Conservation (phyloP, 2,888 invertebrate species). For the Hyalella azteca region DNA sequence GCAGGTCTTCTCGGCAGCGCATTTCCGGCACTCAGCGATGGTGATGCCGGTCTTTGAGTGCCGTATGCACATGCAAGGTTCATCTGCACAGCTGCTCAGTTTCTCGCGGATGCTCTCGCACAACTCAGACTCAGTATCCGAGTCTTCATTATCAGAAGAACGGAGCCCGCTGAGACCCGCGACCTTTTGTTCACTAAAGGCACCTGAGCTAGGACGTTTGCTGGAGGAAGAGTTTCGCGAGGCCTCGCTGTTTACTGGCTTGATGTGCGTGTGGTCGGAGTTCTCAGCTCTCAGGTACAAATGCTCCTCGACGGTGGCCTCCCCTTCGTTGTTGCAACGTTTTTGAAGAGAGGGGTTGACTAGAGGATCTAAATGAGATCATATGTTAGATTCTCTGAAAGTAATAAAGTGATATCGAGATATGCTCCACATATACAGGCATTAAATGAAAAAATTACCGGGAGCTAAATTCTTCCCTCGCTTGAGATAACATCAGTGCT, state of each 20-base stretch:
- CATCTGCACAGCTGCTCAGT: background rate
- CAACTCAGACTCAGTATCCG: background rate
- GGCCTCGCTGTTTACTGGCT: background rate
- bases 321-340: background rate
- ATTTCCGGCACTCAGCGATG: background rate
- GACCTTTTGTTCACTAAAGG: background rate
- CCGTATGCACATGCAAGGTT: background rate
- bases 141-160: background rate
- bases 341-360: background rate
- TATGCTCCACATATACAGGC: no score
- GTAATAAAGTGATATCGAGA: background rate
- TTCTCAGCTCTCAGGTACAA: background rate
- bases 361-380: background rate
- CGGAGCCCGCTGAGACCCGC: background rate
- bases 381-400: background rate
- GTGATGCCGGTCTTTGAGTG: background rate
- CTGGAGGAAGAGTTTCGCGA: background rate
- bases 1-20: background rate
- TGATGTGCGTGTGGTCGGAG: background rate
- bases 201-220: background rate
- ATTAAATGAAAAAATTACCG: no score
- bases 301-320: conserved; percentile 2
- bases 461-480: no score
- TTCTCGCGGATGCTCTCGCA: background rate
- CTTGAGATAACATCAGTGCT: no score